Base-by-base conservation (phyloP, 2,888 invertebrate genomes). In the Xanthorhoe spadicearia region DNA sequence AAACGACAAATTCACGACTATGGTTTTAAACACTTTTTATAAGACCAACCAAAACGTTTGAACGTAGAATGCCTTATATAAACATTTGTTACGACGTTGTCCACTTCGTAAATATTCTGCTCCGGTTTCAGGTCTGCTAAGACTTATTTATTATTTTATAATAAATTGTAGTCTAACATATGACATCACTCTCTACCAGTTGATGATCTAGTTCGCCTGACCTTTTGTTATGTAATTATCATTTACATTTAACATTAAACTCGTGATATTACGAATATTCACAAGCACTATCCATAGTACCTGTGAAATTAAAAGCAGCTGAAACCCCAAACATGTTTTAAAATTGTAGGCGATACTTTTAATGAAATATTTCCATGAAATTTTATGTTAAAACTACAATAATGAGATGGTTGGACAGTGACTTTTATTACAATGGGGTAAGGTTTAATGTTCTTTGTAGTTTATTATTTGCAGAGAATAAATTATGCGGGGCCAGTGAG, bases 321-420 rank as follows among this genome's bases (percentile, higher is more conserved):
- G 58, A 55, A 61, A 61, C 43, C 49, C 64, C 17, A 49, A 63
- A 53, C 65, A 54, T 60, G 59, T 64, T 57, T 68, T 57, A 61
- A 64, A 71, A 69, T 67, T 63, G 66, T 62, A 68, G 23, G 56
- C 60, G 28, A 67, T 43, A 60, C 56, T 64, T 62, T 57, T 69
- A 73, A 68, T 71, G 55, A 70, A 70, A 71, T 70, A 71, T 71
- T 64, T 71, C 63, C 70, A 70, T 68, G 61, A 68, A 71, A 69
- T 65, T 72, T 63, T 52, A 64, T 61, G 54, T 69, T 69, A 61
- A 71, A 74, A 68, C 68, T 70, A 67, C 71, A 70, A 61, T 74
- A 73, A 72, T 72, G 67, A 71, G 71, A 60, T 66, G 38, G 54
- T 43, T 65, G 54, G 19, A 70, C 59, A 64, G 52, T 61, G 38